Conservation (phyloP, 2,888 invertebrate species). For the Dolichopus griseipennis region DNA sequence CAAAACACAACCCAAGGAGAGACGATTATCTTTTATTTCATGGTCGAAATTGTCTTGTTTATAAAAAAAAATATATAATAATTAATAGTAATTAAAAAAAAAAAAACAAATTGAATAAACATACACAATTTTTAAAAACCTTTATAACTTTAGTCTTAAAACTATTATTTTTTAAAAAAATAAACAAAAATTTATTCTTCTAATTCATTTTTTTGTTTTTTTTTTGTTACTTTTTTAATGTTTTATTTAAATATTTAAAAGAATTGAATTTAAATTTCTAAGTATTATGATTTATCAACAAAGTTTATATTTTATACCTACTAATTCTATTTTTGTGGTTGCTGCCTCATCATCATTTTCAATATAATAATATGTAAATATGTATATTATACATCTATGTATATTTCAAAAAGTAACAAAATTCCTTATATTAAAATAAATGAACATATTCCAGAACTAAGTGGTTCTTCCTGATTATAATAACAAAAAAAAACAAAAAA, state of each 20-base stretch:
- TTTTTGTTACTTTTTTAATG: neutral
- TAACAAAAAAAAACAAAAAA: too few relatives aligned
- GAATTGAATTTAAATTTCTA: neutral
- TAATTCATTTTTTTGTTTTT: neutral
- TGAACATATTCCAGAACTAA: neutral
- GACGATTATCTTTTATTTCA: neutral
- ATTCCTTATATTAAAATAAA: too few relatives aligned
- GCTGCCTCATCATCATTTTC: neutral
- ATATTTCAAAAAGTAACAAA: too few relatives aligned
- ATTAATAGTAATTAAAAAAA: neutral
- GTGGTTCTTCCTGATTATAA: constrained; percentile 3
- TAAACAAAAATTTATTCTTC: neutral
- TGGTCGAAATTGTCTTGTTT: neutral
- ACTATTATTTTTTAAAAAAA: neutral
- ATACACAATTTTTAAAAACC: neutral
- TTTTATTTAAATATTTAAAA: neutral
- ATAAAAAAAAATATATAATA: neutral
- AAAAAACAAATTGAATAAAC: neutral
- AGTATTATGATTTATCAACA: neutral
- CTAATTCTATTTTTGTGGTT: neutral
- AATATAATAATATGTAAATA: too few relatives aligned
- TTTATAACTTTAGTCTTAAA: neutral
- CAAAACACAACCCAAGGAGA: too few relatives aligned
- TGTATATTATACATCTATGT: too few relatives aligned
- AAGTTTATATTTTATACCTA: too few relatives aligned